Conservation (phyloP, 2,888 invertebrate genomes). For the Anthrax anthrax region DNA sequence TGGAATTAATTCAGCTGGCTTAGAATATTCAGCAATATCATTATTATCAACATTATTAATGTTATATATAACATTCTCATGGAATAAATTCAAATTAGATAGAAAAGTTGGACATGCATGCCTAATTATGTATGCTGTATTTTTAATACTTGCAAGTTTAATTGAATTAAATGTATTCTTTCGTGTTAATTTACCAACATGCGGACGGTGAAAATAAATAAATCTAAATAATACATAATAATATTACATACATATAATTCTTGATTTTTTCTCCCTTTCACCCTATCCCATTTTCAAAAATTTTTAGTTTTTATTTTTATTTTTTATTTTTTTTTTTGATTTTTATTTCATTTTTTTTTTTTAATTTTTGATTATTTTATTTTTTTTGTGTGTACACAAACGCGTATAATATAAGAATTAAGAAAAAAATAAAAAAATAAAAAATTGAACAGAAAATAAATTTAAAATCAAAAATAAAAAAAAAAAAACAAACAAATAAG, state of each 20-base stretch:
- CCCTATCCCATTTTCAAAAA: background rate
- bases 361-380: too few relatives aligned
- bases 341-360: too few relatives aligned
- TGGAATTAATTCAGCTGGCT: slow-evolving; percentile 77
- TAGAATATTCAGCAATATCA: slow-evolving; percentile 83
- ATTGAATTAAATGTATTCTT: slow-evolving; percentile 91
- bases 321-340: slow-evolving; percentile 1
- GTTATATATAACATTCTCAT: slow-evolving; percentile 68
- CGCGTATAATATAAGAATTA: too few relatives aligned
- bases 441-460: too few relatives aligned
- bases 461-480: too few relatives aligned
- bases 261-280: too few relatives aligned
- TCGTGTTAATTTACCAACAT: slow-evolving; percentile 76
- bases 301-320: too few relatives aligned
- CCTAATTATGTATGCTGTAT: slow-evolving; percentile 73
- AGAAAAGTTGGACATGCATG: slow-evolving; percentile 73
- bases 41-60: slow-evolving; percentile 72
- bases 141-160: slow-evolving; percentile 73
- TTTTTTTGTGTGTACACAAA: too few relatives aligned
- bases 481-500: too few relatives aligned
- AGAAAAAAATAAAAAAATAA: too few relatives aligned
- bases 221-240: too few relatives aligned
- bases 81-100: slow-evolving; percentile 77
- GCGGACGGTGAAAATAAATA: slow-evolving; percentile 39
- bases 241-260: too few relatives aligned